Conservation (phyloP, 2,888 invertebrate genomes). For the Tetramorium bicarinatum region DNA sequence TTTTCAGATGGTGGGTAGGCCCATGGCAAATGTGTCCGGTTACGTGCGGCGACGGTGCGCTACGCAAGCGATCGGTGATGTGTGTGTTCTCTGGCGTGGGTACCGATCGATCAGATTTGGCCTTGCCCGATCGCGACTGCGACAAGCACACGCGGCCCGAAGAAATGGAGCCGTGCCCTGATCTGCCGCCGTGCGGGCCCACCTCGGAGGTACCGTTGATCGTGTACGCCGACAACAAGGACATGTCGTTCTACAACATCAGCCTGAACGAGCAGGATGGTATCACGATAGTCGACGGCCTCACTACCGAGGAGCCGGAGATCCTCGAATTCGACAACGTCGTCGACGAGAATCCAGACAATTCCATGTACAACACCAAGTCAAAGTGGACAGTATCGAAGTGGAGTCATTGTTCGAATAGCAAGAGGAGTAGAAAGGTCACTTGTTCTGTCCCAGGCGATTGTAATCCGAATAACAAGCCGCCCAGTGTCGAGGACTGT, state of each 20-base stretch:
- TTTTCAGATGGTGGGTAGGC: slow-evolving; percentile 92
- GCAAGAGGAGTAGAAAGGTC: slow-evolving; percentile 80
- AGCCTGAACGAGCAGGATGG: slow-evolving; percentile 78
- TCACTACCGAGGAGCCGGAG: slow-evolving; percentile 81
- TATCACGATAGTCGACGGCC: slow-evolving; percentile 75
- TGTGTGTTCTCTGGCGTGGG: slow-evolving; percentile 87
- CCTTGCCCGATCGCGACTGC: slow-evolving; percentile 92
- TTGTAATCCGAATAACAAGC: slow-evolving; percentile 79
- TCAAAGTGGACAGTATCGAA: slow-evolving; percentile 82
- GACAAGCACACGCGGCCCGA: slow-evolving; percentile 89
- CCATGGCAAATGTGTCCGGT: slow-evolving; percentile 95
- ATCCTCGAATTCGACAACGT: slow-evolving; percentile 84
- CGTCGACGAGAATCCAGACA: slow-evolving; percentile 81
- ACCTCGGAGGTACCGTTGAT: slow-evolving; percentile 80
- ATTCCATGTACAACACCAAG: slow-evolving; percentile 81
- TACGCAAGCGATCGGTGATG: slow-evolving; percentile 90
- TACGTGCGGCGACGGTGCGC: slow-evolving; percentile 89
- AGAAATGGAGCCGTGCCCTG: slow-evolving; percentile 90
- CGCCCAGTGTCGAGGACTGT: slow-evolving; percentile 78
- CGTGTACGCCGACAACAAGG: slow-evolving; percentile 80
- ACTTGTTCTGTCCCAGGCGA: slow-evolving; percentile 79
- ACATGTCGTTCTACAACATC: slow-evolving; percentile 81
- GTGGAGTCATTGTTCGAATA: slow-evolving; percentile 80
- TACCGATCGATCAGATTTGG: slow-evolving; percentile 91
- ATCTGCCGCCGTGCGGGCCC: slow-evolving; percentile 86